Conservation (phyloP, 1,140 invertebrate genomes). For the Linepithema humile region DNA sequence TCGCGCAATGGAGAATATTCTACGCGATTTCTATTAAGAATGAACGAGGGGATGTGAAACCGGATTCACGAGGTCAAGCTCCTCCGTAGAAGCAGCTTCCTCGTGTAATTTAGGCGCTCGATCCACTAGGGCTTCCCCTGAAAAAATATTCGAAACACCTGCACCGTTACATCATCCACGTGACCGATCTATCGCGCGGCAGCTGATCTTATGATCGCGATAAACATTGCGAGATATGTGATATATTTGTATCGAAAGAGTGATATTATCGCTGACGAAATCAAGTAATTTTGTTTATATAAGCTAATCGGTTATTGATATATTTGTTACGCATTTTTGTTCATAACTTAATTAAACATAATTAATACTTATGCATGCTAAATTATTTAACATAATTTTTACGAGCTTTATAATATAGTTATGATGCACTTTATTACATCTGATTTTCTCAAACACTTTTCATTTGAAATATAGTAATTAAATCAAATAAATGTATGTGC, state of each 20-base stretch:
- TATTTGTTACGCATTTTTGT: not conserved
- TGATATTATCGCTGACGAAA: not conserved
- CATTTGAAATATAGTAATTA: not conserved
- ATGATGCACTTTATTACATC: not conserved
- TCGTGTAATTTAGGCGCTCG: conserved; percentile 62
- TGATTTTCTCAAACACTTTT: not conserved
- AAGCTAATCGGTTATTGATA: not conserved
- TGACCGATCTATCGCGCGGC: conserved; percentile 18
- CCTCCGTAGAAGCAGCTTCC: conserved; percentile 27
- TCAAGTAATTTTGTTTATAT: conserved; percentile 6
- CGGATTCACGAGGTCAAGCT: conserved; percentile 27
- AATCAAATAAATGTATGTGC: not conserved
- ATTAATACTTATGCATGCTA: not conserved
- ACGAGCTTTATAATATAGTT: not conserved
- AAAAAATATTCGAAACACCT: conserved; percentile 70
- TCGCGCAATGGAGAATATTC: conserved; percentile 29
- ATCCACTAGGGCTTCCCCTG: conserved; percentile 44
- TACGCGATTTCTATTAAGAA: conserved; percentile 22
- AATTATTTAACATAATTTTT: not conserved
- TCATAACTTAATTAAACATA: not conserved
- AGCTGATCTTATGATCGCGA: conserved; percentile 33
- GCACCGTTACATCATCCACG: conserved; percentile 40
- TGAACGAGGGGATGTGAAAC: conserved; percentile 26
- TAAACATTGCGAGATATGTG: conserved; percentile 1
- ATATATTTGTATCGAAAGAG: conserved; percentile 34